A percentile compares a stretch with the other conserved stretches of the same genome.
These are phyloP conservation scores for Ostrea edulis DNA, from an alignment of 1,140 invertebrate genomes.

Conservation along the genomic window DNA sequence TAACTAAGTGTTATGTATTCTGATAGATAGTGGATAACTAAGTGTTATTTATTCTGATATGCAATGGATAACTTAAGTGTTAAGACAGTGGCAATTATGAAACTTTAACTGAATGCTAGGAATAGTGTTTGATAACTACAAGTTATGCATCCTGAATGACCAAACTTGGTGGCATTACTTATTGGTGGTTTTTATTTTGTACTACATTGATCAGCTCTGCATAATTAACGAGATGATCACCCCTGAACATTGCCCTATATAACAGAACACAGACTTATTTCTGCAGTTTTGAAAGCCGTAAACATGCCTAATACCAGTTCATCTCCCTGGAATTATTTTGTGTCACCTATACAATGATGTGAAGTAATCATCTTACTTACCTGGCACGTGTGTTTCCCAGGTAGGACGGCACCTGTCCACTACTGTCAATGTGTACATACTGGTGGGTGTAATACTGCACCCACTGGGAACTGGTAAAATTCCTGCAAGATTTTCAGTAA, in stretches of 20 bases:
- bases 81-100: not conserved
- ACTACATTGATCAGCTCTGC: no score
- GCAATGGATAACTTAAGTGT: not conserved
- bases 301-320: not conserved
- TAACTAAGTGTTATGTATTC: not conserved
- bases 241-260: no score
- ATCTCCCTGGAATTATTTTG: not conserved
- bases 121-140: no score
- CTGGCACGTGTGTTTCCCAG: not conserved
- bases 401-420: not conserved
- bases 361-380: not conserved
- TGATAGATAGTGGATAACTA: not conserved
- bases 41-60: no score
- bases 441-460: not conserved
- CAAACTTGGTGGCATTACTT: no score
- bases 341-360: not conserved
- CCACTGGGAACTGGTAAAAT: not conserved
- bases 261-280: no score
- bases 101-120: no score
- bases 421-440: not conserved
- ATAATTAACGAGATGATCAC: no score
- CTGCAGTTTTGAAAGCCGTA: no score
- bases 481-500: not conserved
- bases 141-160: no score
- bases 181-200: no score